Base-by-base conservation (phyloP, 2,797 vertebrate genomes). In the Hoplostethus atlanticus region DNA sequence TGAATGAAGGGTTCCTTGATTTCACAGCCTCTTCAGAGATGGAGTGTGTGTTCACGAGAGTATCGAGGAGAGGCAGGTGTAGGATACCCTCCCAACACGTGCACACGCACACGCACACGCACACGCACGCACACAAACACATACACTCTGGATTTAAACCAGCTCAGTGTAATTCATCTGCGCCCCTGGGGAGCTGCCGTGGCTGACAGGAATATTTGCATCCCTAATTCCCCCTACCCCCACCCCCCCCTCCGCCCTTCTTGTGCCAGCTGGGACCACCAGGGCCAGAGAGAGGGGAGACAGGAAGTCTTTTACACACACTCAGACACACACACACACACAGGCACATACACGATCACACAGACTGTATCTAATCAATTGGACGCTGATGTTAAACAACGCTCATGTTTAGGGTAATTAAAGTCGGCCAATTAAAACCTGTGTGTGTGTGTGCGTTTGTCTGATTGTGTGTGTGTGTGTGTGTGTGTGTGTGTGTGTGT, bases 131-230 rank as follows among this genome's bases (percentile, higher is more conserved):
- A 38, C 57, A 59, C 71, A 17, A 66, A 57, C 7, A 34, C 48
- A 71, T 80, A 53, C 58, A 25, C 65, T 52, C 54, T 15, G 42
- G 6, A 30, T 84, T 84, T 89, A 86, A 89, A 92, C 77, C 79
- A 91, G 85, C 93, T 89, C 86, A 79, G 63, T 84, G 80, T 91
- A 87, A 94, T 93, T 93, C 87, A 92, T 91, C 76, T 71, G 69
- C 62, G 61, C 58, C 91, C 80, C 85, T 55, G 78, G 92, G 86
- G 92, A 90, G 80, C 73, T 68, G 83, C 74, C 72, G 62, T 48
- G 30, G 63, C 60, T 90, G 77, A 85, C 86, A 82, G 83, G 87
- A 79, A 91, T 88, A 94, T 95, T 93, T 94, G 91, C 93, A 95
- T 95, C 85, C 42, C 60, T 93, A 91, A 93, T 92, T 91, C 87